A percentile compares a stretch with the other conserved stretches of the same genome.
phyloP scores from a whole-genome alignment of 2,797 vertebrate genomes.

The Kryptopterus vitreolus region DNA sequence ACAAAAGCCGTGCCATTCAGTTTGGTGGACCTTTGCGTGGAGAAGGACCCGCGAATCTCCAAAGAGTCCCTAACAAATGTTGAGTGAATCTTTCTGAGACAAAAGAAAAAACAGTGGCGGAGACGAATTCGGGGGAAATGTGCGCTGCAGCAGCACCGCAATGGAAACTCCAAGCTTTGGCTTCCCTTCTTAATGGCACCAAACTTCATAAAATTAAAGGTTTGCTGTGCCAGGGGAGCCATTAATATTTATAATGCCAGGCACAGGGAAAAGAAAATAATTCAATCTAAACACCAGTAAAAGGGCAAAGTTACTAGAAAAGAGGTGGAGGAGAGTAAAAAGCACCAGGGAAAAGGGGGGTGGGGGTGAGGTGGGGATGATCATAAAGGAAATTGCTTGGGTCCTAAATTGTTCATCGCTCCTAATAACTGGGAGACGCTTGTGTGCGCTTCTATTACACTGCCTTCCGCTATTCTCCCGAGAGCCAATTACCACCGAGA shows the following conservation, averaged over 20 bases:
- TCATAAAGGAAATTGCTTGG: slow-evolving; percentile 55
- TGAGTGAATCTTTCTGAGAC: slow-evolving; percentile 56
- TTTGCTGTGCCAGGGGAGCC: slow-evolving; percentile 28
- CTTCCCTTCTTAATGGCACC: slow-evolving; percentile 31
- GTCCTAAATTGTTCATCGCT: slow-evolving; percentile 64
- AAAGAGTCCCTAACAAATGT: slow-evolving; percentile 70
- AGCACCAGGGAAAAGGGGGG: slow-evolving; percentile 27
- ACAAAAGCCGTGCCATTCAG: slow-evolving; percentile 57
- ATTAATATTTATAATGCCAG: slow-evolving; percentile 54
- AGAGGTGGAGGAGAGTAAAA: not conserved
- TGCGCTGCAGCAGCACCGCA: slow-evolving; percentile 1
- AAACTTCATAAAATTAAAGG: slow-evolving; percentile 48
- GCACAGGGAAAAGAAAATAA: slow-evolving; percentile 43
- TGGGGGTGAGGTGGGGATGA: too few species aligned
- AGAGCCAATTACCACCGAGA: slow-evolving; percentile 73
- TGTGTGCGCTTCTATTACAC: slow-evolving; percentile 67
- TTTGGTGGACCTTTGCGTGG: slow-evolving; percentile 68
- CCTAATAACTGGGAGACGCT: slow-evolving; percentile 72
- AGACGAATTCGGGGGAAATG: slow-evolving; percentile 1
- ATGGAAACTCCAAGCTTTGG: slow-evolving; percentile 13
- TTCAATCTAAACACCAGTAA: slow-evolving; percentile 46
- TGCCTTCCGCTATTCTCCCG: slow-evolving; percentile 64
- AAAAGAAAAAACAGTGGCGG: slow-evolving; percentile 51
- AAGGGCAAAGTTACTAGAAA: slow-evolving; percentile 44
- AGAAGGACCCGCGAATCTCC: slow-evolving; percentile 79